These are phyloP conservation scores for Echinometra lucunter DNA, from an alignment of 53 echinoderm and acorn worm genomes.

Conservation along the genomic window DNA sequence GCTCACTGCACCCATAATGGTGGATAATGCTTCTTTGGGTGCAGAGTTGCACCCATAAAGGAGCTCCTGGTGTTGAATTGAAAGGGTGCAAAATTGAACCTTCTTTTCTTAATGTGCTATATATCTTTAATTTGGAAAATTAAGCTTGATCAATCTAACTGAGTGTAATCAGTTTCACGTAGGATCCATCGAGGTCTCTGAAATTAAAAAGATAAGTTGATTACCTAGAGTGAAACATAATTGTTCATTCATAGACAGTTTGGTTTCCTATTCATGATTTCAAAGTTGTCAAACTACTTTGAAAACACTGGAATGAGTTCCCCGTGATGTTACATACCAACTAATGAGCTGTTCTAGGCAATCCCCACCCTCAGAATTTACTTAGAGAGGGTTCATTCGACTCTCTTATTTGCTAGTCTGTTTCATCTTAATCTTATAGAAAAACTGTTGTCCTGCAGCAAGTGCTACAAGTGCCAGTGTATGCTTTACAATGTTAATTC, in stretches of 20 bases:
- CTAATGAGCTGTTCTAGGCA: neutral
- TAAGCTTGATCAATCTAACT: no score
- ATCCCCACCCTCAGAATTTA: neutral
- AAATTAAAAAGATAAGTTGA: neutral
- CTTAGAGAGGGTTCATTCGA: neutral
- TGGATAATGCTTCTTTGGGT: no score
- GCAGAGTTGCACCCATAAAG: no score
- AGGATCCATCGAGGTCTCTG: neutral
- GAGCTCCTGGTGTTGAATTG: no score
- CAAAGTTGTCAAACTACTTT: neutral
- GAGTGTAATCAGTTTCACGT: neutral
- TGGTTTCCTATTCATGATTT: no score
- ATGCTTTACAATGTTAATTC: conserved; percentile 30
- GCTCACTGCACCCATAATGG: no score
- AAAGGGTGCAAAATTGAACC: no score
- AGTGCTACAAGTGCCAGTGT: conserved; percentile 33
- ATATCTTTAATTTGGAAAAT: no score
- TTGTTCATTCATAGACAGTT: no score
- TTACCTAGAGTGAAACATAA: neutral
- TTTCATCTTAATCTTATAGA: conserved; percentile 10
- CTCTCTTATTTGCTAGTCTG: conserved; percentile 3
- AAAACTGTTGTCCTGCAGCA: conserved; percentile 4
- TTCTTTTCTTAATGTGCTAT: no score
- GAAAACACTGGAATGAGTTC: neutral
- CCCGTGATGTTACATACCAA: neutral